Conservation (phyloP, 2,888 invertebrate genomes). For the Heliconius cydno region DNA sequence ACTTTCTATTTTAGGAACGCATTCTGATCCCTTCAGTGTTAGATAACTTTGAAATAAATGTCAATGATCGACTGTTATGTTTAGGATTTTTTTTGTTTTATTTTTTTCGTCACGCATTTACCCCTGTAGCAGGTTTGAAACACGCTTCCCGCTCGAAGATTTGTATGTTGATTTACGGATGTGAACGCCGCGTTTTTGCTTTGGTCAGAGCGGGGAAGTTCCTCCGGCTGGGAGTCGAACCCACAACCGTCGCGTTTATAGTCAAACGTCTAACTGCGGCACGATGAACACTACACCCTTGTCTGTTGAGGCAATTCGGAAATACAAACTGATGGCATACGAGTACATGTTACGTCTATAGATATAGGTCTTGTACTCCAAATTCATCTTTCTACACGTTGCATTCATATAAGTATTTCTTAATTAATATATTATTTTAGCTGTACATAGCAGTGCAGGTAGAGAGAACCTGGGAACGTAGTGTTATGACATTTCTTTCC, state of each 20-base stretch:
- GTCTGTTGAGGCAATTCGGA: no score
- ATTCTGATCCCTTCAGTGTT: neutral
- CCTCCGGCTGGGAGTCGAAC: neutral
- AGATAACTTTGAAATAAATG: neutral
- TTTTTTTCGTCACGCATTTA: neutral
- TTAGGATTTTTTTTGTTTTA: neutral
- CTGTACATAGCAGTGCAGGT: no score
- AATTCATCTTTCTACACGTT: no score
- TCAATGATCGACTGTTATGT: neutral
- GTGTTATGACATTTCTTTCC: no score
- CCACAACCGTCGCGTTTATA: neutral
- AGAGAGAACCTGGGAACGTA: no score
- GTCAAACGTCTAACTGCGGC: no score
- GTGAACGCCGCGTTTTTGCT: neutral
- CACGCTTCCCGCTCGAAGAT: neutral
- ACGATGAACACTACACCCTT: no score
- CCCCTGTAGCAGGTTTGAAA: neutral
- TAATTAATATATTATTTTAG: no score
- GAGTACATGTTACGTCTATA: no score
- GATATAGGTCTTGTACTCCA: no score
- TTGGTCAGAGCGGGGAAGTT: neutral
- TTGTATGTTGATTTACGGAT: neutral
- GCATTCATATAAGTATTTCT: no score
- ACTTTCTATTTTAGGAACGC: constrained; percentile 8
- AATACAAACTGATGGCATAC: no score